These are phyloP conservation scores for Cecidostiba fungosa DNA, from an alignment of 2,888 invertebrate species.

Conservation along the genomic window DNA sequence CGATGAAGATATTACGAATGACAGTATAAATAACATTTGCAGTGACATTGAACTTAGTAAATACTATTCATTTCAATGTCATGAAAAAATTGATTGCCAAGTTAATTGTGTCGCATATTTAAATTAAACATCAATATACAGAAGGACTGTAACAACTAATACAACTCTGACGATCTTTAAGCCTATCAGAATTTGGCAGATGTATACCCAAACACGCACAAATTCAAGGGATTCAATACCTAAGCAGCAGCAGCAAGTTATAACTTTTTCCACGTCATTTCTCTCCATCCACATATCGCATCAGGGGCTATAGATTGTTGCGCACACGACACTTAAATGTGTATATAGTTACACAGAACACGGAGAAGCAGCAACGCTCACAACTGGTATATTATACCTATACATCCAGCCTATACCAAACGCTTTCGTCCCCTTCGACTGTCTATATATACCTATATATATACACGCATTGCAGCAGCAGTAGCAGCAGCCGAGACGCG, in stretches of 20 bases:
- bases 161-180: neutral
- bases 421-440: conserved; percentile 17
- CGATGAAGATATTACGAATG: too few relatives aligned
- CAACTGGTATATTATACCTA: too few relatives aligned
- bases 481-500: neutral
- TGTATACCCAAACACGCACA: neutral
- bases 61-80: too few relatives aligned
- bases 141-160: too few relatives aligned
- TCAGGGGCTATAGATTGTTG: conserved; percentile 38
- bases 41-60: too few relatives aligned
- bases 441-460: neutral
- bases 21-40: too few relatives aligned
- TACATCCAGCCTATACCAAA: neutral
- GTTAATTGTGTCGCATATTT: too few relatives aligned
- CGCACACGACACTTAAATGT: conserved; percentile 31
- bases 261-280: conserved; percentile 49
- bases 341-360: neutral
- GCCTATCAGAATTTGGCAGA: conserved; percentile 39
- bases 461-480: too few relatives aligned
- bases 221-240: neutral
- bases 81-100: too few relatives aligned
- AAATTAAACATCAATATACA: too few relatives aligned
- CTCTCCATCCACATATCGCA: neutral
- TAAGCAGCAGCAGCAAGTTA: neutral
- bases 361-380: neutral